Base-by-base conservation (phyloP, 2,888 invertebrate genomes). In the Miltochrista miniata region DNA sequence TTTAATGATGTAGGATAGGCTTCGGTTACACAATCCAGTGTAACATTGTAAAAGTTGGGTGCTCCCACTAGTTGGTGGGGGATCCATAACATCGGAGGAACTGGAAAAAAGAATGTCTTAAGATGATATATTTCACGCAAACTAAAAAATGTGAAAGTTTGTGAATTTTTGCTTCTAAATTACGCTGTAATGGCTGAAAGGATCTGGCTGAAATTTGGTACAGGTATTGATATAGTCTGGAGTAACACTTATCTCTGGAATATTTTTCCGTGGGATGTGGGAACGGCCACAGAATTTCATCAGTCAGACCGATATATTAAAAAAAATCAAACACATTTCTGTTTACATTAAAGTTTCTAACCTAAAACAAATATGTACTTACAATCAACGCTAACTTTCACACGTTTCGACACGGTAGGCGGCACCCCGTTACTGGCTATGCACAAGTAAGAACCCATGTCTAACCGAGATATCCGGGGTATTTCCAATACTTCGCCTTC, bases 371-470 rank as follows among this genome's bases (percentile, higher is more conserved):
- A 18, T 18, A n/a, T 39, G 8, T 42, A 96, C 97, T 97, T 92
- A 98, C 97, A 98, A 87, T 98, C 97, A 36, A 98, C 97, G 93
- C 96, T 97, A 75, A 98, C 96, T 94, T 96, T 97, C 74, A 98
- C 97, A 76, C 96, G 93, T 87, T 98, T 98, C 79, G 97, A 97
- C 55, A 97, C 97, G 33, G 96, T 95, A 7, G 98, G 97, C 0
- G 97, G 97, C 12, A 98, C 96, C 11, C 96, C 96, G 77, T 98
- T 98, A 74, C 95, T 95, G 46, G 98, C 98, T 68, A 98, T 97
- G 87, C 98, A 98, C 61, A 98, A 93, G 87, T 97, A 97, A 41
- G 96, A 96, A 30, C 97, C 97, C 97, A 98, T 98, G 80, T 97
- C 97, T 62, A 97, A 91, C 61, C 98, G 93, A 45, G 97, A 97